Evolutionary conservation across 2,113 vertebrate genomes (phyloP).

Genomic region (Rhodinocichla rosea): DNA sequence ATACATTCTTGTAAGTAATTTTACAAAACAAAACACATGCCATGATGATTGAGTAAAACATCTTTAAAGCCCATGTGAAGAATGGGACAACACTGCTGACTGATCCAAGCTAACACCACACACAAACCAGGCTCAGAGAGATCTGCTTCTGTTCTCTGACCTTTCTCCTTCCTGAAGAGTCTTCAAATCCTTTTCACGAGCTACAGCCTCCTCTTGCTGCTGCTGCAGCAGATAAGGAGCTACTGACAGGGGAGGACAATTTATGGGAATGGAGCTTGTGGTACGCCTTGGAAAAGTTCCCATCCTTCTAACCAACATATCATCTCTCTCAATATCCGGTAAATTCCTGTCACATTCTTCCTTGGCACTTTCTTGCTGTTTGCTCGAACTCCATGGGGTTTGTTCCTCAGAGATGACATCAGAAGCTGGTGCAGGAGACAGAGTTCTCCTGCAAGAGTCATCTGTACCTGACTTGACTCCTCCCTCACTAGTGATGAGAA

Average conservation of each 20-base stretch:
- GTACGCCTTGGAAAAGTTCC: slow-evolving; percentile 62
- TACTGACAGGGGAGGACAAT: background rate
- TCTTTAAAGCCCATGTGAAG: background rate
- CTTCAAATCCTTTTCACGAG: background rate
- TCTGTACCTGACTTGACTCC: background rate
- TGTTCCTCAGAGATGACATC: slow-evolving; percentile 13
- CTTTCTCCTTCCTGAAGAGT: background rate
- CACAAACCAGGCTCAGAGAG: slow-evolving; percentile 50
- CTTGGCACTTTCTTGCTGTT: background rate
- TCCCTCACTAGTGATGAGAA: background rate
- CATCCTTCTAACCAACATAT: slow-evolving; percentile 79
- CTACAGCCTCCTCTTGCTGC: background rate
- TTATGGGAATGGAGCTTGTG: background rate
- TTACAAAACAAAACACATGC: slow-evolving; percentile 9
- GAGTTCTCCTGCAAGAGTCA: background rate
- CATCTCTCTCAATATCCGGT: slow-evolving; percentile 78
- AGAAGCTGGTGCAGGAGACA: background rate
- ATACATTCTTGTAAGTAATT: slow-evolving; percentile 11
- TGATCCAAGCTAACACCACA: slow-evolving; percentile 10
- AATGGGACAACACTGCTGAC: background rate
- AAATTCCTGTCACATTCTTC: slow-evolving; percentile 54
- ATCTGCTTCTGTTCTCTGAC: slow-evolving; percentile 21
- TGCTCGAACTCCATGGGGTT: background rate
- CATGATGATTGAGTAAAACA: background rate
- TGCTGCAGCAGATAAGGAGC: slow-evolving; percentile 14